Evolutionary conservation across 2,888 invertebrate species (phyloP), one percentile per base, ranked within the genome.

Genomic region (Herminia tarsipennalis): DNA sequence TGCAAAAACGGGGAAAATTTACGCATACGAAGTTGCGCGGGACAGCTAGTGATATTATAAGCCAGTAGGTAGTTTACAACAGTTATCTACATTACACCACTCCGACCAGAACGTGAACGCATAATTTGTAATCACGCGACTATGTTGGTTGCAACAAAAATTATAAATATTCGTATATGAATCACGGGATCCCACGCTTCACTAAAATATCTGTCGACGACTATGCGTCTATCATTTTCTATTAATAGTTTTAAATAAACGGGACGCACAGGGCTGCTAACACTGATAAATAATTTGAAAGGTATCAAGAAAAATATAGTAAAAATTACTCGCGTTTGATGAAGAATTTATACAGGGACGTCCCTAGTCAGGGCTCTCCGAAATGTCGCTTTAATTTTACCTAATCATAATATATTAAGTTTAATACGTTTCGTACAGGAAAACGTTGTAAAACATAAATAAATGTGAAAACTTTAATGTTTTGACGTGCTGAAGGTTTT

Each of bases 181-280:
- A 57, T 62, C 64, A 53, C 36, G 44, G 40, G 30, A 44, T 64
- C 64, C 66, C 66, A 64, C 64, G 66, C 66, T 39, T 32, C 21
- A 40, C 52, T 52, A 34, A 57, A 55, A 53, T 57, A 65, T 61
- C 54, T 41, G 48, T 48, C 38, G 38, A 38, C 42, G 49, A 40
- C 5, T 22, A 25, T 45, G 25, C 49, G 33, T 66, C 56, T 55
- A 55, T 66, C 66, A 59, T 47, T 30, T 41, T 30, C 54, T 66
- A 66, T 63, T 56, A 30, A 51, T 63, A 66, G 40, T 5, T 37
- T 18, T 28, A 20, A 22, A 24, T 13, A 29, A 25, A 13, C 17
- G 36, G 20, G 32, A 22, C 36, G 30, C n/a, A 8, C 50, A 62
- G 64, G 63, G 66, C 12, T 45, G 33, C n/a, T 24, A 13, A 25